Conservation (phyloP, 2,888 invertebrate genomes). For the Callyntrura guangdongensis region DNA sequence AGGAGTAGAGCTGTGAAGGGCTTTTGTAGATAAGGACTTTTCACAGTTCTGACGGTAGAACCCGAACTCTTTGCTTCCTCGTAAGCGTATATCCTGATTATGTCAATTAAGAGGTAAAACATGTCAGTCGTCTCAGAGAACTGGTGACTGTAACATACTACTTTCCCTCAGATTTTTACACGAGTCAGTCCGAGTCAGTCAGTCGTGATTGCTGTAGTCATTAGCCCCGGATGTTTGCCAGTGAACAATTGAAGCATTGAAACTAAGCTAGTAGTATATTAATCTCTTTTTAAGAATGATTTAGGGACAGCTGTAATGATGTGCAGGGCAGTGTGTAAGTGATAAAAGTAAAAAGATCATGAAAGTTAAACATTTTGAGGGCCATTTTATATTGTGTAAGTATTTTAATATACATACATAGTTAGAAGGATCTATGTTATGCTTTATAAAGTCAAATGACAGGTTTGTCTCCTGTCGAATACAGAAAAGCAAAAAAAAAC, state of each 20-base stretch:
- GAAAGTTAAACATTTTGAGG: not conserved
- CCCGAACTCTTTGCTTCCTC: not conserved
- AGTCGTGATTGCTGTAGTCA: conserved; percentile 39
- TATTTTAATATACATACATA: conserved; percentile 11
- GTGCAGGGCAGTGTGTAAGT: conserved; percentile 5
- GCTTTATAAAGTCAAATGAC: conserved; percentile 47
- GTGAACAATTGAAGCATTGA: conserved; percentile 50
- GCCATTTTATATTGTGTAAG: no score
- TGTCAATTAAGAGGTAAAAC: conserved; percentile 53
- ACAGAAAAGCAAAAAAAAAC: conserved; percentile 30
- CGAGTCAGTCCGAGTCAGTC: conserved; percentile 10
- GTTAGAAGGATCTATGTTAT: not conserved
- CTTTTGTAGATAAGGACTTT: conserved; percentile 1
- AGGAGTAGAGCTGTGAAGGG: no score
- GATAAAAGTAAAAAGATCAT: conserved; percentile 44
- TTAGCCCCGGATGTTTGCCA: conserved; percentile 54
- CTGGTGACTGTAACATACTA: not conserved
- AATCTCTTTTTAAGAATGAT: conserved; percentile 34
- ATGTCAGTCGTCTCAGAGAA: conserved; percentile 24
- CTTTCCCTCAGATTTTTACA: conserved; percentile 26
- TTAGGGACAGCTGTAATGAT: conserved; percentile 25
- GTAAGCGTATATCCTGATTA: conserved; percentile 36
- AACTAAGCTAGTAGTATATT: conserved; percentile 21
- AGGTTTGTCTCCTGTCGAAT: conserved; percentile 56
- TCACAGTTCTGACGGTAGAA: not conserved